Percentiles rank a stretch among this genome's conserved stretches.
phyloP scores from a whole-genome alignment of 30 jellyfish, hydroid and myxozoan genomes.

The Clytia hemisphaerica region DNA sequence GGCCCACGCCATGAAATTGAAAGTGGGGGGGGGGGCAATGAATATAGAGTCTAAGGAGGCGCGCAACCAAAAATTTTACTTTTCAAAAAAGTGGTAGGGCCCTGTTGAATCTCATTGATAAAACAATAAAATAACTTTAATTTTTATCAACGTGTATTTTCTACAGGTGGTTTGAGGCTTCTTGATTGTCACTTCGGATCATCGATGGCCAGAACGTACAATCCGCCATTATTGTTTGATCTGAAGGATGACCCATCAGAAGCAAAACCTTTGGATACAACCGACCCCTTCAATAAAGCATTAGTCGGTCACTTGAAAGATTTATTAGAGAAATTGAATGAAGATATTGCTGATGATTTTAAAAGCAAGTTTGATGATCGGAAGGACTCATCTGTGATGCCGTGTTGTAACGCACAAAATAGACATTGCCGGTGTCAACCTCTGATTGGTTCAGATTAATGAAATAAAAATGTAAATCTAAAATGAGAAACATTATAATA shows the following conservation, averaged over 20 bases:
- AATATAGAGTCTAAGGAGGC: no score
- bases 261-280: neutral
- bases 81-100: no score
- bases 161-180: neutral
- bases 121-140: no score
- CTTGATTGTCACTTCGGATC: neutral
- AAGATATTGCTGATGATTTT: neutral
- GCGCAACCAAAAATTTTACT: no score
- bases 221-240: conserved; percentile 12
- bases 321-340: neutral
- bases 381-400: neutral
- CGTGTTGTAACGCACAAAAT: conserved; percentile 4
- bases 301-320: neutral
- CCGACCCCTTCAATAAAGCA: neutral
- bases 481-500: no score
- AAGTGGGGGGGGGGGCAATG: no score
- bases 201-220: neutral
- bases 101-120: no score
- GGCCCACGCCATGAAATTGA: no score
- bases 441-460: no score
- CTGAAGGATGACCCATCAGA: neutral
- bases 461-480: no score
- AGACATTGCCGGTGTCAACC: neutral
- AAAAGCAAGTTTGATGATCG: neutral
- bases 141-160: neutral